A percentile compares a stretch with the other conserved stretches of the same genome.
These are phyloP conservation scores for Antigone vipio DNA, from an alignment of 2,113 vertebrate species.

Conservation along the genomic window DNA sequence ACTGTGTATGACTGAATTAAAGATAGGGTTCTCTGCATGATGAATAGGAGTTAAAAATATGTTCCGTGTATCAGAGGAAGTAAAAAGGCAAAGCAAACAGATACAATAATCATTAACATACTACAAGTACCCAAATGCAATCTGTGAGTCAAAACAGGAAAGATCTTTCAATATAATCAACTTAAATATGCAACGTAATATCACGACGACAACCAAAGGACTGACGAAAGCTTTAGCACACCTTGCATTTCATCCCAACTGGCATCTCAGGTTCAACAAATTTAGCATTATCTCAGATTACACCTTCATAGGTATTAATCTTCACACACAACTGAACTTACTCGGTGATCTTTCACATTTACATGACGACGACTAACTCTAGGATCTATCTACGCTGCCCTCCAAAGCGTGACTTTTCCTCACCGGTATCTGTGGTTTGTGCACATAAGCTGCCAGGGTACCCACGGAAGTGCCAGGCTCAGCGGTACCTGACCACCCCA, in stretches of 20 bases:
- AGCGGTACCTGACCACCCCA: accelerated
- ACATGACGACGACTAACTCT: accelerated
- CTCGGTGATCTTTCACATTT: no score
- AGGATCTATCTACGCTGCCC: accelerated
- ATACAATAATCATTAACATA: conserved; percentile 8
- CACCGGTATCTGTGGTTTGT: no score
- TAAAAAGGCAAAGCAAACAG: conserved; percentile 23
- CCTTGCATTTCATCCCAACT: background rate
- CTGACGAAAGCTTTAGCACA: background rate
- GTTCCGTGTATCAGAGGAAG: background rate
- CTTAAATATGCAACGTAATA: background rate
- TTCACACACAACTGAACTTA: background rate
- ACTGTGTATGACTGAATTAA: background rate
- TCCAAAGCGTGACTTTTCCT: background rate
- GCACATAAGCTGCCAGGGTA: no score
- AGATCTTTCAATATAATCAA: background rate
- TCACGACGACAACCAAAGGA: no score
- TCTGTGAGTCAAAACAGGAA: background rate
- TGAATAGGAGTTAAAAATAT: conserved; percentile 27
- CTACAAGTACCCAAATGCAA: background rate
- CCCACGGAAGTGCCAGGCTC: background rate
- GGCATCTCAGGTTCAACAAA: background rate
- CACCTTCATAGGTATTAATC: background rate
- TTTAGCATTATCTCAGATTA: background rate
- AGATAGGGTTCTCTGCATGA: background rate